Base-by-base conservation (phyloP, 2,113 vertebrate genomes). In the Phrynosoma platyrhinos region DNA sequence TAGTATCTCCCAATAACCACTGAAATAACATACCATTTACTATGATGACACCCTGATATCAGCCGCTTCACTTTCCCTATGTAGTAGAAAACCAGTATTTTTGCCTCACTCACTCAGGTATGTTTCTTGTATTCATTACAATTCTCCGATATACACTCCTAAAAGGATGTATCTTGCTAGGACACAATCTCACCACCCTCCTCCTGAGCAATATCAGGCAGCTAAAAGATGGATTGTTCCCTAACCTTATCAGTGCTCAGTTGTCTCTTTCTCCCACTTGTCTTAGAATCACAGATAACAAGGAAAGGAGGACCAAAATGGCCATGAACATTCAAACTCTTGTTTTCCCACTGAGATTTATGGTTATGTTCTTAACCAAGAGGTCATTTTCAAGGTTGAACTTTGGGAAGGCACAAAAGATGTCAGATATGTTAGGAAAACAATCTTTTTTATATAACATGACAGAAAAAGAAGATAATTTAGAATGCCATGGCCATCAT, bases 331-430 rank as follows among this genome's bases (percentile, higher is more conserved):
- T 82, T 86, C 87, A 80, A 87, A 69, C 0, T 0, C 25, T 83
- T 87, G 82, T 14, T 95, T 92, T 88, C 94, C 87, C 71, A 79
- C 78, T 53, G 71, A 83, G 92, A 62, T 93, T 94, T 92, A 69
- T 82, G 81, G 79, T 71, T 87, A 88, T 90, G 62, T 83, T 95
- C 94, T 94, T 91, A 91, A 72, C 85, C 91, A 77, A 83, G 36
- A 78, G 91, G 89, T 93, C 92, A 95, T 95, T 95, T 93, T 94
- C 92, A 94, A 92, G 94, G 91, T 93, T 93, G 92, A 93, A 87
- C 13, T 87, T 83, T 92, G 88, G 86, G 88, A 90, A 91, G 92
- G 89, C 27, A 94, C 53, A 58, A 76, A 77, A 88, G 87, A 88
- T 88, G 80, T 64, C 20, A 87, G 55, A 82, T 55, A 87, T 66